Conservation (phyloP, 2,797 vertebrate species). For the Mormyrus hasselquistii region DNA sequence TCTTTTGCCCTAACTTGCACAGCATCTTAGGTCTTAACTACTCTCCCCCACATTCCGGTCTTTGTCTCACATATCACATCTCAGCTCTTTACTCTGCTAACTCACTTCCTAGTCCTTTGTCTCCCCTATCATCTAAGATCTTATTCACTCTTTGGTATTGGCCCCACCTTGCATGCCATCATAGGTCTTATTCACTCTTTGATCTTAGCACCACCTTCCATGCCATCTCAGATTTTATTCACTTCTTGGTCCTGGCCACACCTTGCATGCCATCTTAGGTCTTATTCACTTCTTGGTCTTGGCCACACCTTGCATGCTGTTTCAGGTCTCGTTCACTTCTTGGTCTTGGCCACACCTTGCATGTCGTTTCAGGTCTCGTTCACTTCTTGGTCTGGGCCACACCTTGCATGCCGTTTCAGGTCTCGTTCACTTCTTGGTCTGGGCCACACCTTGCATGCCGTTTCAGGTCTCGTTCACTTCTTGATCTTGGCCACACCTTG, state of each 20-base stretch:
- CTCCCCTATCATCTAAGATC: neutral
- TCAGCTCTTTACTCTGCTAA: neutral
- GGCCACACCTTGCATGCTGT: neutral
- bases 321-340: neutral
- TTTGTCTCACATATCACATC: neutral
- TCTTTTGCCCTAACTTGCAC: neutral
- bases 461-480: neutral
- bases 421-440: neutral
- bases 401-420: neutral
- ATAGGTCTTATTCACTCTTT: neutral
- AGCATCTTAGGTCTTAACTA: neutral
- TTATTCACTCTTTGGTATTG: neutral
- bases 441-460: constrained; percentile 1
- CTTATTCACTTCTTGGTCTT: neutral
- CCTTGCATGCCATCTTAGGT: neutral
- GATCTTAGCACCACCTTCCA: neutral
- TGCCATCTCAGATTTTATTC: neutral
- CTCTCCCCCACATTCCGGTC: neutral
- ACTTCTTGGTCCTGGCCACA: neutral
- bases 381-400: neutral
- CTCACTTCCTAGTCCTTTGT: neutral
- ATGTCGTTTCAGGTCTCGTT: neutral
- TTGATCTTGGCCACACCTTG: neutral
- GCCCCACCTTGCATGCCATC: neutral
- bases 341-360: neutral